Evolutionary conservation across 1,140 invertebrate species (phyloP).

Genomic region (Holcopasites calliopsidis): DNA sequence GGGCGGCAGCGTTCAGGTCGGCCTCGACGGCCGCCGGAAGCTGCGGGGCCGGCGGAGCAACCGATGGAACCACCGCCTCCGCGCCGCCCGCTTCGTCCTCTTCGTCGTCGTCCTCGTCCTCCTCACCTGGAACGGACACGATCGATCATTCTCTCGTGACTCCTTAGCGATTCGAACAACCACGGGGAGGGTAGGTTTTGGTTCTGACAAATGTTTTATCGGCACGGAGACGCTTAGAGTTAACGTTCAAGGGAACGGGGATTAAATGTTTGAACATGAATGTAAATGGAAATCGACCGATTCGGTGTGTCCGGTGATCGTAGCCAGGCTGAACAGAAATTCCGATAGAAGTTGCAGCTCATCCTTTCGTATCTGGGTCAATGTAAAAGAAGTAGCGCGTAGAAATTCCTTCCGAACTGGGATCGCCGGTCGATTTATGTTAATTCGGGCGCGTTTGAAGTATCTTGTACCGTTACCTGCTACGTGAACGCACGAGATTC

Average conservation of each 20-base stretch:
- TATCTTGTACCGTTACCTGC: slow-evolving; percentile 73
- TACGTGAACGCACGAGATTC: slow-evolving; percentile 40
- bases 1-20: slow-evolving; percentile 70
- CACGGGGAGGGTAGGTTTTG: too few species aligned
- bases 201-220: too few species aligned
- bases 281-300: too few species aligned
- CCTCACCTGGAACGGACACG: slow-evolving; percentile 53
- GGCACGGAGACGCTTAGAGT: too few species aligned
- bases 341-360: too few species aligned
- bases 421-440: slow-evolving; percentile 70
- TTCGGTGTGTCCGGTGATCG: too few species aligned
- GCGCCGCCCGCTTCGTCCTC: slow-evolving; percentile 82
- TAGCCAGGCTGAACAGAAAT: too few species aligned
- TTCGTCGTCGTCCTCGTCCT: slow-evolving; percentile 85
- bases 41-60: slow-evolving; percentile 61
- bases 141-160: neutral
- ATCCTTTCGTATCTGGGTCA: slow-evolving; percentile 48
- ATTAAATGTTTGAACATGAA: too few species aligned
- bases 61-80: slow-evolving; percentile 57
- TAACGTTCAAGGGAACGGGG: too few species aligned
- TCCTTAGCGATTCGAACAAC: too few species aligned
- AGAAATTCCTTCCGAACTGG: slow-evolving; percentile 60
- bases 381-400: slow-evolving; percentile 61
- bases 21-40: slow-evolving; percentile 72
- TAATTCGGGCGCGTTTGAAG: slow-evolving; percentile 72